Base-by-base conservation (phyloP, 2,888 invertebrate genomes). In the Zonitis immaculata region DNA sequence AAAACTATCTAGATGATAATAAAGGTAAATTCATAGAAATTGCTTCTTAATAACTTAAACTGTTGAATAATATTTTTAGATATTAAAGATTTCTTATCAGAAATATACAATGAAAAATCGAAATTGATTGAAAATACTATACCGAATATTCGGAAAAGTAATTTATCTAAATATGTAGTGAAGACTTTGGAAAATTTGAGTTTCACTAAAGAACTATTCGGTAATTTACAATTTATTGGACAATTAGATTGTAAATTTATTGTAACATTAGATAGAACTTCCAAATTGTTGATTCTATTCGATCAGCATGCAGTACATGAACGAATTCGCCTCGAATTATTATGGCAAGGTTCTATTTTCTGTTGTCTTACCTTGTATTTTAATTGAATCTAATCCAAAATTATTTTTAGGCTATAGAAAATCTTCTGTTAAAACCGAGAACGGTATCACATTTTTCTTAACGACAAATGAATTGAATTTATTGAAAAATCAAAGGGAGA, bases 291-390 rank as follows among this genome's bases (percentile, higher is more conserved):
- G 16, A 78, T 88, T 27, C 66, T 89, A 27, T 87, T 93, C 72
- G 94, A 94, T 76, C 94, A 93, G 74, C 94, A 94, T 76, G 93
- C 93, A 39, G 87, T 88, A 25, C 87, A 92, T 73, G 94, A 94
- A 77, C 80, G 94, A 70, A 83, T 93, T 56, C 79, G 86, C 56
- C 78, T 93, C 43, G 93, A 94, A 75, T 75, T 77, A 52, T 80
- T 91, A 54, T 76, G 85, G 55, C 67, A 77, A 71, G 81, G 87
- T 86, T 76, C 43, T 25, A 42, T 44, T 12, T n/a, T 42, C 7
- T 8, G 18, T 27, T 32, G 9, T 45, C 47, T 28, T 42, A 32
- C 1, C 5, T 27, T 7, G 8, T 20, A 42, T 26, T 48, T 25
- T 22, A 4, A 2, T 48, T n/a, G 5, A 12, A 6, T 42, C 20